phyloP scores from a whole-genome alignment of 2,888 invertebrate species.

The Epinotia nisella region DNA sequence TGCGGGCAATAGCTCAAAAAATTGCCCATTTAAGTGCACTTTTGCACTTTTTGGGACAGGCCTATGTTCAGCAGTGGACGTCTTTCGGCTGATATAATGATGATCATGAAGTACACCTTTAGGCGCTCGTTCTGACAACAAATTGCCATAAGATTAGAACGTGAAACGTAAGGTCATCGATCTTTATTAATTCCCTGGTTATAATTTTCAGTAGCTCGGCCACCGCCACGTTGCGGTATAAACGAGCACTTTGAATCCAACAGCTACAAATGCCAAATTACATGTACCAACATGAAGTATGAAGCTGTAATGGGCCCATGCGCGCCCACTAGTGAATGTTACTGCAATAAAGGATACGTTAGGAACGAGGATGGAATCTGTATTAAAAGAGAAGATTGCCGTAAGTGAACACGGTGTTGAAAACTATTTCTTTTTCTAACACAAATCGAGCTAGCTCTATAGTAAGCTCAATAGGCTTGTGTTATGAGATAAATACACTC shows the following conservation, averaged over 20 bases:
- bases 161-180: no score
- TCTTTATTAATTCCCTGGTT: not conserved
- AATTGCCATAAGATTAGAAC: no score
- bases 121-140: no score
- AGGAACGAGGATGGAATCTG: constrained; percentile 18
- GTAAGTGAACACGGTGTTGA: not conserved
- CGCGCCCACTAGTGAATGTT: constrained; percentile 26
- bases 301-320: constrained; percentile 30
- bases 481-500: no score
- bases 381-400: constrained; percentile 22
- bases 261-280: constrained; percentile 28
- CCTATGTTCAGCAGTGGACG: no score
- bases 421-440: not conserved
- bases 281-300: constrained; percentile 11
- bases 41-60: no score
- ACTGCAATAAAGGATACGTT: constrained; percentile 29
- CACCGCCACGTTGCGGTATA: not conserved
- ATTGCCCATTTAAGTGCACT: no score
- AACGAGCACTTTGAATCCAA: constrained; percentile 19
- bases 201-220: not conserved
- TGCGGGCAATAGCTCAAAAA: no score
- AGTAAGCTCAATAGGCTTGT: not conserved
- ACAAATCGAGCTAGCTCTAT: not conserved
- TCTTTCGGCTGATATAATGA: no score
- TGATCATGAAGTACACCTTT: no score